A percentile compares a stretch with the other conserved stretches of the same genome.
Conservation (phyloP, 2,888 invertebrate species). For the Theristus sp. region DNA sequence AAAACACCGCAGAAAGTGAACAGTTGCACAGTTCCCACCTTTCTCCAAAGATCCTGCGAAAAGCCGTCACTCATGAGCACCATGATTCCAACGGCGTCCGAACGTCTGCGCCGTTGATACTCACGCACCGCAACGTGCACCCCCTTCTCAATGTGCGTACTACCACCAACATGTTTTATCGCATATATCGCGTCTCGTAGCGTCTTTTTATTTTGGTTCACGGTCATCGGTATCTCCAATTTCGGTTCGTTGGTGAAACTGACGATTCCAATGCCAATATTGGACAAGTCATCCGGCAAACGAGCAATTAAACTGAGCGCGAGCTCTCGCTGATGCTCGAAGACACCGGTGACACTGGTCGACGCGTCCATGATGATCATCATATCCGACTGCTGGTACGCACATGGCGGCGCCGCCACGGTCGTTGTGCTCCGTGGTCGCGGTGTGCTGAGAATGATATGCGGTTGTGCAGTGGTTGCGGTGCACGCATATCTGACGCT, state of each 20-base stretch:
- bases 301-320: conserved; percentile 17
- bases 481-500: too few species aligned
- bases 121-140: not conserved
- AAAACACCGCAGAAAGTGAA: too few species aligned
- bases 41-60: not conserved
- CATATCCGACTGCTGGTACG: not conserved
- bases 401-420: not conserved
- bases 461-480: too few species aligned
- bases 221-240: not conserved
- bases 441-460: too few species aligned
- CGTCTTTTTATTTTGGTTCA: not conserved
- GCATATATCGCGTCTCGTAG: not conserved
- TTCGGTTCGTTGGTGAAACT: not conserved
- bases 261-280: conserved; percentile 13
- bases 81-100: not conserved
- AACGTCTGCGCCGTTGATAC: not conserved
- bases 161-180: not conserved
- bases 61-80: not conserved
- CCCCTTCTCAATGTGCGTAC: not conserved
- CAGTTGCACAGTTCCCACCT: too few species aligned
- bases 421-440: not conserved
- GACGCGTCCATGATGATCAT: not conserved
- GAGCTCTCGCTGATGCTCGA: conserved; percentile 21
- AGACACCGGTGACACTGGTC: conserved; percentile 8
- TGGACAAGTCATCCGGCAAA: conserved; percentile 13